These are phyloP conservation scores for Dinomys branickii DNA, from an alignment of 2,113 vertebrate genomes.

Conservation along the genomic window DNA sequence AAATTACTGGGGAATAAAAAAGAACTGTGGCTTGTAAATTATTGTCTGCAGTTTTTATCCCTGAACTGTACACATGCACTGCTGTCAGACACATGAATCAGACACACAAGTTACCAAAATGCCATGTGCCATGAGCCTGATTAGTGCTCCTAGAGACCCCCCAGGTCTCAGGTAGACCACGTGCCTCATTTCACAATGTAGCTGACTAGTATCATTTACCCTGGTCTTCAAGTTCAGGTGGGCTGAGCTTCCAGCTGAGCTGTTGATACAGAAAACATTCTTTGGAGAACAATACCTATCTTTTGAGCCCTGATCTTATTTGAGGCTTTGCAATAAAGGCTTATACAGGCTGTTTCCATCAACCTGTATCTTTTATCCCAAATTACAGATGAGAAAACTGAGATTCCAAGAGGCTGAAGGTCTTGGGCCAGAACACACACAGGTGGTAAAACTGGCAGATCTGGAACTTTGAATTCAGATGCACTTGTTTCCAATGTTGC, in stretches of 20 bases:
- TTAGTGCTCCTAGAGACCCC: neutral
- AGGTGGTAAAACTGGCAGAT: neutral
- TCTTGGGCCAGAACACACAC: neutral
- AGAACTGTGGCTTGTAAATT: neutral
- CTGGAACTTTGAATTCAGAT: neutral
- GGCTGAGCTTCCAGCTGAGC: neutral
- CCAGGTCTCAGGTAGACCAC: neutral
- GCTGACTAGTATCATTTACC: neutral
- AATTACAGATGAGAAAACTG: neutral
- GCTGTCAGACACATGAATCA: conserved; percentile 29
- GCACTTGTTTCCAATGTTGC: neutral
- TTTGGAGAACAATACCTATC: neutral
- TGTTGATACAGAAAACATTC: neutral
- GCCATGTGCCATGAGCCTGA: neutral
- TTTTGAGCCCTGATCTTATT: neutral
- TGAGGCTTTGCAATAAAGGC: neutral
- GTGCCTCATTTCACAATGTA: neutral
- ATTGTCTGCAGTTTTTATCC: conserved; percentile 3
- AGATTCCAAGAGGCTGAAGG: neutral
- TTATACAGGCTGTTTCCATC: neutral
- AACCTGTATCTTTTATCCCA: neutral
- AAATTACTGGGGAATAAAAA: neutral
- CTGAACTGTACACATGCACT: neutral
- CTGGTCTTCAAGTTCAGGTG: neutral
- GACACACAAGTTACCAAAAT: neutral